phyloP scores from a whole-genome alignment of 2,113 vertebrate species.

The Prinia subflava region DNA sequence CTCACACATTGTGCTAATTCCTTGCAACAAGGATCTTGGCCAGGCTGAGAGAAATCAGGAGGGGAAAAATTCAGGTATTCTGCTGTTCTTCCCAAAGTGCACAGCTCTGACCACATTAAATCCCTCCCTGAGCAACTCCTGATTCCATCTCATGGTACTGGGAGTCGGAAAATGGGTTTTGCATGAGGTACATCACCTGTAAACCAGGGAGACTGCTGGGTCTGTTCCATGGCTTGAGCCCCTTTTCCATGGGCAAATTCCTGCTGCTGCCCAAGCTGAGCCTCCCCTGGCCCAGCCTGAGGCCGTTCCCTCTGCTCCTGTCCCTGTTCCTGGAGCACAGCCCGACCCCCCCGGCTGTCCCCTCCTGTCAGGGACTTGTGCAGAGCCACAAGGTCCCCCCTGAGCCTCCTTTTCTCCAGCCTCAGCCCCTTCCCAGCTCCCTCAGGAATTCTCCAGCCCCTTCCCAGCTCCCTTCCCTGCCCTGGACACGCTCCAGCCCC shows the following conservation, averaged over 20 bases:
- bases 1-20: background rate
- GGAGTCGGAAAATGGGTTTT: background rate
- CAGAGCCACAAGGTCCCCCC: background rate
- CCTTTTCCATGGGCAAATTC: background rate
- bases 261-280: accelerated
- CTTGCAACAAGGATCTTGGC: background rate
- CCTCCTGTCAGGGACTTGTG: background rate
- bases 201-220: background rate
- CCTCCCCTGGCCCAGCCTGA: background rate
- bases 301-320: background rate
- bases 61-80: background rate
- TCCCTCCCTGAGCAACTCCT: background rate
- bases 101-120: background rate
- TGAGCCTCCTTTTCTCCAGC: background rate
- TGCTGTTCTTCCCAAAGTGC: accelerated
- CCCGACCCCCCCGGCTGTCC: background rate
- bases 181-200: background rate
- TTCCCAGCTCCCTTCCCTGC: background rate
- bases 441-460: background rate
- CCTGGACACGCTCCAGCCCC: background rate
- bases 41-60: background rate
- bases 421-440: background rate
- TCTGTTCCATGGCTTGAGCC: accelerated
- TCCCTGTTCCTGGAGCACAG: background rate
- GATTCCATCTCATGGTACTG: background rate